Evolutionary conservation across 35 echinoderm and acorn worm genomes (phyloP), one percentile per base, ranked within the genome.

Genomic region (Patiria miniata): DNA sequence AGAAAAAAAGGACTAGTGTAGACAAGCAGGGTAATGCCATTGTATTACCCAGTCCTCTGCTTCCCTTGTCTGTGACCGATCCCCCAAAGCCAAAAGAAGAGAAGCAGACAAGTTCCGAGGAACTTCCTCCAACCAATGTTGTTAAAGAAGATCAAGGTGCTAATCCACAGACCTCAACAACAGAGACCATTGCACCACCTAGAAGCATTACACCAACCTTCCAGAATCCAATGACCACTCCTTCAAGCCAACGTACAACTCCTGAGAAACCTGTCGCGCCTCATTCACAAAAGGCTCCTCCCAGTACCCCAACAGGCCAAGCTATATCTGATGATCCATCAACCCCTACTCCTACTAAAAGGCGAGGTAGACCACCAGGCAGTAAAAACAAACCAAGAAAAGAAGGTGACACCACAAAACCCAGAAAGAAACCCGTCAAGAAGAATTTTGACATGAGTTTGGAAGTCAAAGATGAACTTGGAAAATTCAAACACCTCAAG

Each of bases 401-500:
- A 83, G 86, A 90, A 82, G 82, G 77, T 37, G 88, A 90, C 51
- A 57, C 39, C 7, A 47, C 40, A 5, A 68, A 69, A 60, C 52
- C 79, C 10, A 77, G 77, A 57, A 91, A 88, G 79, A 86, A 79
- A 51, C 26, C 33, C 17, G 21, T 50, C 29, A 80, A 86, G 30
- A 85, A 82, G 82, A 76, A 77, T 32, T n/a, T 61, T 22, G 59
- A 30, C 40, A 33, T 87, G 28, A 80, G 87, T 47, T 40, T 51
- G 18, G 89, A 91, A 37, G 47, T 36, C 77, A 51, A 92, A 44
- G 28, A 77, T 21, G 93, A 88, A 69, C 56, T 85, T 6, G 83
- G 77, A 33, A 95, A 92, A 47, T 94, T 90, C 60, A 94, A 94
- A 54, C 92, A 94, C 56, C 23, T 81, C 28, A 52, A 59, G 51